Percentiles rank a stretch among this genome's conserved stretches.
Evolutionary conservation across 2,888 invertebrate species (phyloP).

Genomic region (Zygogramma bicolorata): DNA sequence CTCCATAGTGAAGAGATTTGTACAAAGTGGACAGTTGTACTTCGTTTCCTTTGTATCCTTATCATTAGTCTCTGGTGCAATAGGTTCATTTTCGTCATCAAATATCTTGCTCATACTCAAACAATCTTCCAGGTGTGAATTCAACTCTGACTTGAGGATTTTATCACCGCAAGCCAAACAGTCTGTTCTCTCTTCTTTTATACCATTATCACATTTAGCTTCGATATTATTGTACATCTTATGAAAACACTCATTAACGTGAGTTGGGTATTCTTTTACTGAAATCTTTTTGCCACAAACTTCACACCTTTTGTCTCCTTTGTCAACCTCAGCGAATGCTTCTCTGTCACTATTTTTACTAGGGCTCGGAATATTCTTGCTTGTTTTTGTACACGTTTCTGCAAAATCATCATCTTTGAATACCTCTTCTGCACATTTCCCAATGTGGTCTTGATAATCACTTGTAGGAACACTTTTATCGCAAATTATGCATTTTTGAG

Average conservation of each 20-base stretch:
- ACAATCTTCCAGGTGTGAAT: constrained; percentile 65
- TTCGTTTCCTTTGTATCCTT: constrained; percentile 58
- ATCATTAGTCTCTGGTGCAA: constrained; percentile 49
- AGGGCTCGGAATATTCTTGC: neutral
- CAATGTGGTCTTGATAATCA: constrained; percentile 47
- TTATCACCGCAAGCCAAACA: constrained; percentile 66
- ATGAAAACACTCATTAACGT: constrained; percentile 69
- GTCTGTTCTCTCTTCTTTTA: constrained; percentile 38
- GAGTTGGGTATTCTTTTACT: constrained; percentile 60
- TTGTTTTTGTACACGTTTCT: neutral
- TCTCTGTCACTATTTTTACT: neutral
- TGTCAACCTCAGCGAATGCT: constrained; percentile 2
- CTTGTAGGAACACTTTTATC: constrained; percentile 21
- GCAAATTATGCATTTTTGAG: constrained; percentile 47
- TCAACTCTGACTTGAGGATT: constrained; percentile 59
- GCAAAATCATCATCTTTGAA: constrained; percentile 39
- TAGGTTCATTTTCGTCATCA: constrained; percentile 54
- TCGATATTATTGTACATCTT: constrained; percentile 68
- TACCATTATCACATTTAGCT: constrained; percentile 48
- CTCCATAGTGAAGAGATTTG: constrained; percentile 67
- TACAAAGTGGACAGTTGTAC: constrained; percentile 74
- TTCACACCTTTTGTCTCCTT: constrained; percentile 65
- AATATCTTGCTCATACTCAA: constrained; percentile 65
- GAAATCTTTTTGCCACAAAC: constrained; percentile 66
- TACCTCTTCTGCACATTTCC: constrained; percentile 41